Evolutionary conservation across 2,113 vertebrate species (phyloP).

Genomic region (Tursiops truncatus): DNA sequence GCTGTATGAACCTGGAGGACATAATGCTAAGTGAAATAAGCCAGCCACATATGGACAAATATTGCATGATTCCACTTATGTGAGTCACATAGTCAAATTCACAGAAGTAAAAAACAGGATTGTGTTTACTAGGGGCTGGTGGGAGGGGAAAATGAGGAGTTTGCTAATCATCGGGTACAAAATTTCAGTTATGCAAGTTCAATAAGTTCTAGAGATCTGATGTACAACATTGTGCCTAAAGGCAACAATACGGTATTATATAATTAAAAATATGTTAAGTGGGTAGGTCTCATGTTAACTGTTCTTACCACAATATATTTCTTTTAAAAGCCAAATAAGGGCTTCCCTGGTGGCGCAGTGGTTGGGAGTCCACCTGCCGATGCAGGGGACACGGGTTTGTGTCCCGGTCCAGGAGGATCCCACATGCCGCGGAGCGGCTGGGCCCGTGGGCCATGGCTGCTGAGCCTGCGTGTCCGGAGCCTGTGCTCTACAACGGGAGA

Average conservation of each 20-base stretch:
- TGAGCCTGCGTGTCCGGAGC: too few species aligned
- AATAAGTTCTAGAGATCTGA: not conserved
- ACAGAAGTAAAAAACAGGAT: not conserved
- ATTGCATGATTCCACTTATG: not conserved
- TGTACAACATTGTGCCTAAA: not conserved
- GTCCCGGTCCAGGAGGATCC: too few species aligned
- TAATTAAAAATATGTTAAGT: not conserved
- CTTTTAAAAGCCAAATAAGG: not conserved
- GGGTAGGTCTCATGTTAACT: not conserved
- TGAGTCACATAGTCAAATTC: not conserved
- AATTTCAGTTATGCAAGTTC: not conserved
- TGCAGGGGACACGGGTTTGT: too few species aligned
- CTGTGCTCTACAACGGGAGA: too few species aligned
- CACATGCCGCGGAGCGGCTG: too few species aligned
- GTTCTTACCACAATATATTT: not conserved
- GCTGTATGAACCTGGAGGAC: not conserved
- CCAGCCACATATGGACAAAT: not conserved
- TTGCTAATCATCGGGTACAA: not conserved
- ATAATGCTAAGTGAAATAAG: not conserved
- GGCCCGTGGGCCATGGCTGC: too few species aligned
- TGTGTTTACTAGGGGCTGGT: not conserved
- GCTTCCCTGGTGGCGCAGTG: too few species aligned
- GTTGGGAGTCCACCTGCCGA: too few species aligned
- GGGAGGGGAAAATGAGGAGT: not conserved
- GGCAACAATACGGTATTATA: not conserved